Base-by-base conservation (phyloP, 2,888 invertebrate genomes). In the Meliscaeva auricollis region DNA sequence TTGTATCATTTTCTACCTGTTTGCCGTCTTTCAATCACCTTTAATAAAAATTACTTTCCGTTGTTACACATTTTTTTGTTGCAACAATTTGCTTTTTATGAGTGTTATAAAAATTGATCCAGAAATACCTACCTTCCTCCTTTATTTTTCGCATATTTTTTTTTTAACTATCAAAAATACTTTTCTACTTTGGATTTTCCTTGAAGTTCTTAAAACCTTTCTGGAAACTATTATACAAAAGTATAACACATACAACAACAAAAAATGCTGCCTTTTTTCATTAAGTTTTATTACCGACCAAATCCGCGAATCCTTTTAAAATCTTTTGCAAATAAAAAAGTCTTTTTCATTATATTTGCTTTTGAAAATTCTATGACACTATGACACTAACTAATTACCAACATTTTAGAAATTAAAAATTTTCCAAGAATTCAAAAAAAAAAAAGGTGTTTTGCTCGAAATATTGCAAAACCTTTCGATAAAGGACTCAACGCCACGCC, bases 341-440 rank as follows among this genome's bases (percentile, higher is more conserved):
- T 50, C 8, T 30, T 38, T 30, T 77, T 68, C 60, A 66, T 70
- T 76, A 76, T 76, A 76, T 76, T 70, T 62, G 56, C 38, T 30
- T 81, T 82, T 35, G 72, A 76, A 32, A 46, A 52, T 70, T 60
- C 52, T 22, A 32, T n/a, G n/a, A n/a, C n/a, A n/a, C n/a, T n/a
- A n/a, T n/a, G n/a, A n/a, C n/a, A n/a, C n/a, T n/a, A 38, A 6
- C 26, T 22, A 46, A 48, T 50, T 50, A 20, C 30, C 20, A 1
- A n/a, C n/a, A n/a, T n/a, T n/a, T n/a, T n/a, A n/a, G n/a, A n/a
- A n/a, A n/a, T n/a, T n/a, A n/a, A n/a, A n/a, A n/a, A n/a, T n/a
- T n/a, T n/a, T n/a, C n/a, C n/a, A n/a, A n/a, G n/a, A n/a, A n/a
- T n/a, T n/a, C n/a, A n/a, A n/a, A n/a, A n/a, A n/a, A n/a, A n/a